Base-by-base conservation (phyloP, 2,888 invertebrate species). In the Uropetala carovei region DNA sequence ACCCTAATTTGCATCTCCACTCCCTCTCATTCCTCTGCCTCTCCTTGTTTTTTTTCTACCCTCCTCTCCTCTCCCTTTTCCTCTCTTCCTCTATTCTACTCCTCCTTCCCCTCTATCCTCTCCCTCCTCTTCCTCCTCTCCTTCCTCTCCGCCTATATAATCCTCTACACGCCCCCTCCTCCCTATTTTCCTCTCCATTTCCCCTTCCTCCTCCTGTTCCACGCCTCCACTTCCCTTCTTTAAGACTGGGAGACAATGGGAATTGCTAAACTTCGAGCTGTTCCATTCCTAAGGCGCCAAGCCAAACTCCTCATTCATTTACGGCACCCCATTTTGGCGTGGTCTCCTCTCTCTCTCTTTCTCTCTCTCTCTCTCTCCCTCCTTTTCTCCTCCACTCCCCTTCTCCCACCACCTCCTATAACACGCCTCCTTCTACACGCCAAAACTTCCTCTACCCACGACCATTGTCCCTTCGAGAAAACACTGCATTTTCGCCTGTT, bases 291-390 rank as follows among this genome's bases (percentile, higher is more conserved):
- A 89, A 89, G 64, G 89, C 60, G 64, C 64, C 89, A 86, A 60
- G 60, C 86, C 86, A n/a, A 68, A 60, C 89, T 30, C 89, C 89
- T 89, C 58, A 89, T 89, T 89, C 64, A 89, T 89, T 89, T 89
- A 89, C 43, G 43, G 89, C 89, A 16, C 89, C 43, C 89, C 43
- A 43, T 75, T 75, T 75, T 75, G 75, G 75, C 27, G 75, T 27
- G 27, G 22, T 75, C 75, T 22, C 75, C 13, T 27, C 22, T 22
- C 75, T n/a, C n/a, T 22, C 68, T 22, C 22, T 68, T 64, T 64
- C 64, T 18, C 64, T 16, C 64, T 9, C 9, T 9, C 64, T 64
- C 64, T 75, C 75, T 75, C n/a, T 75, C 75, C 75, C 43, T 43
- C 43, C 43, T 5, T 27, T 75, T 27, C 22, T 75, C 27, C 27